Percentiles rank a stretch among this genome's conserved stretches.
These are phyloP conservation scores for Taxidea taxus DNA, from an alignment of 2,113 vertebrate species.

Conservation along the genomic window DNA sequence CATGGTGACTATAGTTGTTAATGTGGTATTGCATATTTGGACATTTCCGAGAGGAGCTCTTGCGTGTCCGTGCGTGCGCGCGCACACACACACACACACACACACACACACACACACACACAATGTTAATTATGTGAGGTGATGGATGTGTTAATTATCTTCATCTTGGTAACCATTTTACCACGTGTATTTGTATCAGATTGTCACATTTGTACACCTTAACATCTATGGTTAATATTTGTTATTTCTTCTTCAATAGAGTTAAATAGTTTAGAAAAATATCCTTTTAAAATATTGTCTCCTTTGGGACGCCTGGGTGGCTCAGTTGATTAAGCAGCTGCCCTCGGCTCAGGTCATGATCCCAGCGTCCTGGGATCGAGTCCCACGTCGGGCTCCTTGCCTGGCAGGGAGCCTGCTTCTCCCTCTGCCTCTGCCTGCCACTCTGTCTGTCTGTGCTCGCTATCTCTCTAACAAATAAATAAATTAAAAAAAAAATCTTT, in stretches of 20 bases:
- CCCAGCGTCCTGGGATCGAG: no score
- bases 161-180: not conserved
- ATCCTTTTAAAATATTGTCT: not conserved
- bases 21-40: not conserved
- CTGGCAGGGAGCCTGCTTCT: no score
- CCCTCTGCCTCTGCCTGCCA: no score
- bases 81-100: not conserved
- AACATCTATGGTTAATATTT: not conserved
- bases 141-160: not conserved
- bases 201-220: not conserved
- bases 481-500: no score
- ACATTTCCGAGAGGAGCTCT: not conserved
- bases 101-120: not conserved
- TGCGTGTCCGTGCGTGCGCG: fast-evolving
- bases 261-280: not conserved
- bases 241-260: not conserved
- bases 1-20: not conserved
- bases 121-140: not conserved
- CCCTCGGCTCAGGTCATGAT: no score
- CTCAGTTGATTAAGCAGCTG: no score
- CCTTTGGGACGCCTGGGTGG: no score
- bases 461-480: no score
- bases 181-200: not conserved
- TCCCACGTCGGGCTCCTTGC: no score
- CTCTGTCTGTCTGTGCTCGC: no score